Evolutionary conservation across 2,113 vertebrate genomes (phyloP).

Genomic region (Oreotrochilus melanogaster): DNA sequence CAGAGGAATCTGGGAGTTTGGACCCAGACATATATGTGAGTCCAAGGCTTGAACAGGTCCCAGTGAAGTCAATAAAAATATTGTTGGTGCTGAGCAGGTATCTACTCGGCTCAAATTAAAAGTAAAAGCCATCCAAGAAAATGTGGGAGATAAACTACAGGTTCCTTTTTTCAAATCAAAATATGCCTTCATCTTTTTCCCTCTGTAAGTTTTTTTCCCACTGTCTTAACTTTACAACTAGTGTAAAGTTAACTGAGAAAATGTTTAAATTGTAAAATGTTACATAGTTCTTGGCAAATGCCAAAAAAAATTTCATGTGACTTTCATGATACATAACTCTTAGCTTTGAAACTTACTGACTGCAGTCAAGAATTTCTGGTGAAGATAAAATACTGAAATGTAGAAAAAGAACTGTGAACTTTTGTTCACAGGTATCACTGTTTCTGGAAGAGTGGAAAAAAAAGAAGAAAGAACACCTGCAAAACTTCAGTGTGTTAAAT

Average conservation of each 20-base stretch:
- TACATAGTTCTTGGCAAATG: not conserved
- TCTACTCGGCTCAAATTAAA: not conserved
- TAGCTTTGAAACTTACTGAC: not conserved
- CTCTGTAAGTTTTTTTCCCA: not conserved
- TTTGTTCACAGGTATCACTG: not conserved
- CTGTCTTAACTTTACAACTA: not conserved
- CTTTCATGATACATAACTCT: not conserved
- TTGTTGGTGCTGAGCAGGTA: not conserved
- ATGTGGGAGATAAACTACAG: not conserved
- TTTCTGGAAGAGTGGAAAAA: not conserved
- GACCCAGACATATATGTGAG: not conserved
- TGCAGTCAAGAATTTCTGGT: not conserved
- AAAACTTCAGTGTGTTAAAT: not conserved
- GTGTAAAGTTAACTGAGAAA: slow-evolving; percentile 29
- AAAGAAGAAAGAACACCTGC: slow-evolving; percentile 12
- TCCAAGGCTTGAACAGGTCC: not conserved
- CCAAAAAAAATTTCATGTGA: not conserved
- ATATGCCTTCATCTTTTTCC: not conserved
- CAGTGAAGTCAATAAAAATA: slow-evolving; percentile 24
- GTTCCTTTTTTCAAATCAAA: not conserved
- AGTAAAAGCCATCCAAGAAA: not conserved
- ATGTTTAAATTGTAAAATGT: not conserved
- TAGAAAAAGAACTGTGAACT: not conserved
- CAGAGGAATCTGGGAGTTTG: not conserved
- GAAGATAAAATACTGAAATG: not conserved